These are phyloP conservation scores for Champsocephalus esox DNA, from an alignment of 2,797 vertebrate species.

Conservation along the genomic window DNA sequence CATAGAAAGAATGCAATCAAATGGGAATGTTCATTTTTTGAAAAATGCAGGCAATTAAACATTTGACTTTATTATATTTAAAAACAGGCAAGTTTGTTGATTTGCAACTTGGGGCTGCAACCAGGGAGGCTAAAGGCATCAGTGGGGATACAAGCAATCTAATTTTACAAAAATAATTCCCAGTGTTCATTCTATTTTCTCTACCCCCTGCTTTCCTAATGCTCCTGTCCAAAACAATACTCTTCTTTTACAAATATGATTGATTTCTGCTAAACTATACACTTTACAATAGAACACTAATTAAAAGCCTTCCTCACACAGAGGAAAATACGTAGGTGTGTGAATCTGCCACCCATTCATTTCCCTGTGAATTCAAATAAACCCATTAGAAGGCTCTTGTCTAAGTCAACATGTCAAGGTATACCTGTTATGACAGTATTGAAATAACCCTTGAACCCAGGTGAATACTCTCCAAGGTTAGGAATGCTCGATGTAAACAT, in stretches of 20 bases:
- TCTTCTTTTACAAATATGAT: slow-evolving; percentile 24
- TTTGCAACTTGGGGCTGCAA: slow-evolving; percentile 2
- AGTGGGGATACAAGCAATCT: too few species aligned
- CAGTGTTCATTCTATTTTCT: slow-evolving; percentile 8
- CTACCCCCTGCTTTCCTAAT: slow-evolving; percentile 23
- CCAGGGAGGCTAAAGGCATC: background rate
- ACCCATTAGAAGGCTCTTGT: slow-evolving; percentile 28
- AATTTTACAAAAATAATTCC: too few species aligned
- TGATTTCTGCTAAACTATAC: slow-evolving; percentile 36
- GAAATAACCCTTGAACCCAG: slow-evolving; percentile 54
- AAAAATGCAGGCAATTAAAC: background rate
- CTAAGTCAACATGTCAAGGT: slow-evolving; percentile 23
- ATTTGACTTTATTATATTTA: background rate
- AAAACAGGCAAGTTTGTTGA: slow-evolving; percentile 3
- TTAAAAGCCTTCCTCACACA: slow-evolving; percentile 20
- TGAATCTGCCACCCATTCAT: slow-evolving; percentile 27
- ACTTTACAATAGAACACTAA: slow-evolving; percentile 3
- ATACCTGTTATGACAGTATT: slow-evolving; percentile 38
- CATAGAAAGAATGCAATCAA: background rate
- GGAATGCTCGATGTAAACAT: slow-evolving; percentile 67
- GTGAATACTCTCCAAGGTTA: slow-evolving; percentile 29
- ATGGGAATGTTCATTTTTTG: slow-evolving; percentile 4
- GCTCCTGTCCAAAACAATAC: slow-evolving; percentile 24
- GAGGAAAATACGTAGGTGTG: slow-evolving; percentile 10
- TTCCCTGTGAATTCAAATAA: slow-evolving; percentile 30